Evolutionary conservation across 23 tunicate genomes (phyloP).

Genomic region (Diplosoma virens): DNA sequence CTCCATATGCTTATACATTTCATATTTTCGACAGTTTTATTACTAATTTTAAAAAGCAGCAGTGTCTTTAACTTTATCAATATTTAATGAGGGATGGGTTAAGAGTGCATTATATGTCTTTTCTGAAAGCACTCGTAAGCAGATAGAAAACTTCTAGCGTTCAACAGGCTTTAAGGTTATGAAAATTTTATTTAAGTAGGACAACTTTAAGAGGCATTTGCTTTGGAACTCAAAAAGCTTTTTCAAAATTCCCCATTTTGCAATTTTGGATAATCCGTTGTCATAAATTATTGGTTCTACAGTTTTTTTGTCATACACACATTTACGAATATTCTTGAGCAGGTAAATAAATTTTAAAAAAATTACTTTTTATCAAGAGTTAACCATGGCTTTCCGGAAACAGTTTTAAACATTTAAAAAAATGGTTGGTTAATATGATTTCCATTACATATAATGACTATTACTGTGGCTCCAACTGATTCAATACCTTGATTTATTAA

Average conservation of each 20-base stretch:
- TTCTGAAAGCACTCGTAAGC: constrained; percentile 8
- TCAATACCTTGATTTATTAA: background rate
- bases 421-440: background rate
- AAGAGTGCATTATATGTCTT: background rate
- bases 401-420: background rate
- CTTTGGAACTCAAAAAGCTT: background rate
- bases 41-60: constrained; percentile 1
- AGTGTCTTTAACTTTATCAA: constrained; percentile 3
- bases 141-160: background rate
- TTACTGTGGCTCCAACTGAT: background rate
- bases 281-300: too few species aligned
- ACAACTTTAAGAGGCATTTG: background rate
- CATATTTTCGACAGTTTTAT: constrained; percentile 9
- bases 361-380: background rate
- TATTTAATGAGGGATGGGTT: constrained; percentile 2
- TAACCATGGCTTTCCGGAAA: background rate
- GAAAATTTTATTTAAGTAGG: background rate
- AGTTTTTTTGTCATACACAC: background rate
- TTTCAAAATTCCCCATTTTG: background rate
- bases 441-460: background rate
- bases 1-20: background rate
- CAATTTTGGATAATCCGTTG: constrained; percentile 9
- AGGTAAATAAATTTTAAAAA: background rate
- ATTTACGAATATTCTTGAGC: background rate
- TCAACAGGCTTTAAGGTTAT: background rate